Percentiles rank a stretch among this genome's conserved stretches.
Evolutionary conservation across 2,797 vertebrate genomes (phyloP).

Genomic region (Sorex maritimensis): DNA sequence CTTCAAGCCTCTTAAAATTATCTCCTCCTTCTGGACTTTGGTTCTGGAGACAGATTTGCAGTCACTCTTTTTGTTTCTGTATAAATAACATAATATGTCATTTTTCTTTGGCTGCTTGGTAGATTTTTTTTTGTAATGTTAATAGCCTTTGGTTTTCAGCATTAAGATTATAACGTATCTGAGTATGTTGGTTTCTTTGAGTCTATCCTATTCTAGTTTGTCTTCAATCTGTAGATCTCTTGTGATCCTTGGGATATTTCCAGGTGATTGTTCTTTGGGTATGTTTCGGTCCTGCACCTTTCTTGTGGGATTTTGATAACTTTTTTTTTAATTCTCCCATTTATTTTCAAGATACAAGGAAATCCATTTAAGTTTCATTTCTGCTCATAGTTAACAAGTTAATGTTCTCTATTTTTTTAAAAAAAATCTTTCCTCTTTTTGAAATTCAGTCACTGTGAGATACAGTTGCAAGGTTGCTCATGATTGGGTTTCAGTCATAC

Average conservation of each 20-base stretch:
- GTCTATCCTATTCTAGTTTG: constrained; percentile 42
- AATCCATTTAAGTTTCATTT: too few relatives aligned
- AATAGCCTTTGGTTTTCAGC: not conserved
- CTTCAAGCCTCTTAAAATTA: constrained; percentile 30
- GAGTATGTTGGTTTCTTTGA: constrained; percentile 24
- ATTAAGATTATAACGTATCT: not conserved
- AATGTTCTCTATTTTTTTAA: too few relatives aligned
- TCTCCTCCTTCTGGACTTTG: not conserved
- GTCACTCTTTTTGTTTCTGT: not conserved
- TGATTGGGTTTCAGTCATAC: too few relatives aligned
- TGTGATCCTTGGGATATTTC: not conserved
- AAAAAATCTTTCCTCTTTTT: too few relatives aligned
- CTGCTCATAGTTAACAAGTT: too few relatives aligned
- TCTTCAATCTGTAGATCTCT: constrained; percentile 28
- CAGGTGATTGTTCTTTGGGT: not conserved
- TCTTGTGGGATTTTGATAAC: not conserved
- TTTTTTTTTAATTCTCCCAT: not conserved
- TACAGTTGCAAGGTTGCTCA: too few relatives aligned
- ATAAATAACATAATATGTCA: not conserved
- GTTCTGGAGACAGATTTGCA: not conserved
- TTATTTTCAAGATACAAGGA: too few relatives aligned
- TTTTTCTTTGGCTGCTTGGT: constrained; percentile 55
- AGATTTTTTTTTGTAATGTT: not conserved
- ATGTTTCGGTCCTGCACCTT: not conserved
- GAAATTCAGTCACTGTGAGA: too few relatives aligned